Evolutionary conservation across 1,140 invertebrate species (phyloP).

Genomic region (Listronotus oregonensis): DNA sequence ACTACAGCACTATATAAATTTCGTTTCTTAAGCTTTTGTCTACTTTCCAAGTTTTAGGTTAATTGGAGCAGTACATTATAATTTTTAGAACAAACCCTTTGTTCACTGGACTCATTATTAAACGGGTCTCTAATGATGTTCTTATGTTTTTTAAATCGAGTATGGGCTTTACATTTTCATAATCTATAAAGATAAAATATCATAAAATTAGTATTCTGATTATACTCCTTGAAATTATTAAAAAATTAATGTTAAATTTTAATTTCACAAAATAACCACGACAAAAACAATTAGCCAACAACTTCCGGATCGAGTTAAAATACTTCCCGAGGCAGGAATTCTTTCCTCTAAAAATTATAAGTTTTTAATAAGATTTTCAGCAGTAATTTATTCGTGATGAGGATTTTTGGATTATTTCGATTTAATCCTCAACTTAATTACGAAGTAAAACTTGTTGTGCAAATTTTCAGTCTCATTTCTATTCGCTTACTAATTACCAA

Average conservation of each 20-base stretch:
- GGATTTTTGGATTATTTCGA: slow-evolving; percentile 49
- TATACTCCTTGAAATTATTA: too few species aligned
- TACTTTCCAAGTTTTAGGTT: too few species aligned
- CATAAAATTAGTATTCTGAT: too few species aligned
- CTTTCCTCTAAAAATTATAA: slow-evolving; percentile 27
- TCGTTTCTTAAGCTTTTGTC: too few species aligned
- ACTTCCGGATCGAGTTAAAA: slow-evolving; percentile 30
- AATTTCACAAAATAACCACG: slow-evolving; percentile 26
- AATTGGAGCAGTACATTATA: too few species aligned
- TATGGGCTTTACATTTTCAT: too few species aligned
- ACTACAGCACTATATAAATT: too few species aligned
- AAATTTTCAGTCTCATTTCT: slow-evolving; percentile 48
- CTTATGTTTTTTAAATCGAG: too few species aligned
- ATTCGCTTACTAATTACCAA: slow-evolving; percentile 45
- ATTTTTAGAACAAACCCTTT: too few species aligned
- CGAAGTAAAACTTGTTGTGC: slow-evolving; percentile 40
- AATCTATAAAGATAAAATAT: too few species aligned
- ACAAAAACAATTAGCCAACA: slow-evolving; percentile 26
- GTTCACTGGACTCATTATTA: too few species aligned
- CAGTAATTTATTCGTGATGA: slow-evolving; percentile 44
- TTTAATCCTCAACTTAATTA: slow-evolving; percentile 49
- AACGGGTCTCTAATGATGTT: too few species aligned
- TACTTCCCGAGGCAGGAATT: slow-evolving; percentile 25
- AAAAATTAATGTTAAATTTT: slow-evolving; percentile 1
- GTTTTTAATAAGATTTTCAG: slow-evolving; percentile 37